Percentiles rank a stretch among this genome's conserved stretches.
phyloP scores from a whole-genome alignment of 2,888 invertebrate genomes.

The Tachina fera region DNA sequence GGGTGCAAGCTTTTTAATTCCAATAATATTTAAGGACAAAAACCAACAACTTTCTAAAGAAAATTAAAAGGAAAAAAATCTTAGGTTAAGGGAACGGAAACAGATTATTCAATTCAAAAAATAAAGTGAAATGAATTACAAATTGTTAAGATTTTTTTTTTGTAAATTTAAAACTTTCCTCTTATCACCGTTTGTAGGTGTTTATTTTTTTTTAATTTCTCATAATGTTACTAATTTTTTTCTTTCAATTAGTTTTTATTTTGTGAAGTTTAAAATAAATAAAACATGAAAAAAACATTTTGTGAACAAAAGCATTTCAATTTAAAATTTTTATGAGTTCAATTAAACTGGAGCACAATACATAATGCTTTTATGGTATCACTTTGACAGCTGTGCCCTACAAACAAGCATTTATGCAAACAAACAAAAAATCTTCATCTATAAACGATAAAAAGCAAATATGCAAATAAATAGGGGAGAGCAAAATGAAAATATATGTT shows the following conservation, averaged over 20 bases:
- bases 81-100: no score
- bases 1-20: not conserved
- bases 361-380: slow-evolving; percentile 48
- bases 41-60: not conserved
- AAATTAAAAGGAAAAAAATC: not conserved
- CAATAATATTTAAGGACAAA: not conserved
- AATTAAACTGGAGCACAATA: slow-evolving; percentile 48
- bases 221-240: not conserved
- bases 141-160: not conserved
- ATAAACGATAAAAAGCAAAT: not conserved
- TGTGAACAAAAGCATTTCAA: slow-evolving; percentile 59
- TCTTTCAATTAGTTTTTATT: slow-evolving; percentile 28
- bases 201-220: slow-evolving; percentile 5
- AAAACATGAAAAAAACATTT: slow-evolving; percentile 23
- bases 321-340: slow-evolving; percentile 65
- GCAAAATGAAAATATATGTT: not conserved
- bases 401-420: slow-evolving; percentile 39
- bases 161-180: not conserved
- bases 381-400: slow-evolving; percentile 58
- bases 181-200: not conserved
- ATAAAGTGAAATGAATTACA: not conserved
- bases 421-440: not conserved
- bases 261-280: not conserved
- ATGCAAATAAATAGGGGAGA: not conserved
- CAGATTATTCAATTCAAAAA: not conserved